These are phyloP conservation scores for Embiotoca jacksoni DNA, from an alignment of 2,113 vertebrate genomes.

Conservation along the genomic window DNA sequence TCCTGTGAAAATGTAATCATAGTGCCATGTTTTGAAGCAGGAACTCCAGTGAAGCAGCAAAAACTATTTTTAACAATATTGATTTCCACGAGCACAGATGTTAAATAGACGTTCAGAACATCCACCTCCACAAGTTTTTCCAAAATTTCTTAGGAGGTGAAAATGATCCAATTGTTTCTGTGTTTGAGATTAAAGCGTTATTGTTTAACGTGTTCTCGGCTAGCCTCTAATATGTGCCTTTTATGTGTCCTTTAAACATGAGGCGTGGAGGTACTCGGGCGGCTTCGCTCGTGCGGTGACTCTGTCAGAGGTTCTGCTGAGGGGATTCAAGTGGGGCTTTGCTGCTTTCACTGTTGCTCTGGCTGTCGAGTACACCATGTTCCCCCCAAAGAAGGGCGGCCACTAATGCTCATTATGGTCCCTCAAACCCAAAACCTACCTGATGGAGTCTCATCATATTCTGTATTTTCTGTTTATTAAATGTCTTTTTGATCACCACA, in stretches of 20 bases:
- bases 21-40: too few species aligned
- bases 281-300: constrained; percentile 85
- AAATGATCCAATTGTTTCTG: too few species aligned
- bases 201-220: too few species aligned
- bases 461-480: constrained; percentile 75
- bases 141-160: too few species aligned
- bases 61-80: too few species aligned
- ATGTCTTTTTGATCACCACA: constrained; percentile 50
- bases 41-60: too few species aligned
- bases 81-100: too few species aligned
- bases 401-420: constrained; percentile 74
- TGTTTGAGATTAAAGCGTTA: too few species aligned
- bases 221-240: too few species aligned
- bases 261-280: constrained; percentile 93
- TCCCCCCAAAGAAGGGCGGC: constrained; percentile 89
- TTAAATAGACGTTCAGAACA: too few species aligned
- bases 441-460: constrained; percentile 37
- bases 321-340: constrained; percentile 94
- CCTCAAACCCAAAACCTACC: not conserved
- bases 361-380: constrained; percentile 91
- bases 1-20: too few species aligned
- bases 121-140: too few species aligned
- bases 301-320: constrained; percentile 83
- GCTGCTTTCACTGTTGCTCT: constrained; percentile 91
- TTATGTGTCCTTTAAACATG: constrained; percentile 43